Percentiles rank a stretch among this genome's conserved stretches.
These are phyloP conservation scores for Luehdorfia chinensis DNA, from an alignment of 1,140 invertebrate species.

Conservation along the genomic window DNA sequence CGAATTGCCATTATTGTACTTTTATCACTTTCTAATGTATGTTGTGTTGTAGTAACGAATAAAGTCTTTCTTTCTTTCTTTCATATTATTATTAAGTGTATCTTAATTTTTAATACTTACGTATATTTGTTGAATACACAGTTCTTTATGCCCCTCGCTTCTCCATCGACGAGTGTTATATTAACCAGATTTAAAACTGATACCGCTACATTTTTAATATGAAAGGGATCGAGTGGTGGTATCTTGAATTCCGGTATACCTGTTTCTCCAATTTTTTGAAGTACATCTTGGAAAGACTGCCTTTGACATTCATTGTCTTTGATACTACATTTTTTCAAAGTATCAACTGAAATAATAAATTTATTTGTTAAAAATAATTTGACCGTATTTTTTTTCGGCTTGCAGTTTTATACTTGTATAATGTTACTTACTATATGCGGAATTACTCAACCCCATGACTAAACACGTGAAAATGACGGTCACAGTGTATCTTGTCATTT, in stretches of 20 bases:
- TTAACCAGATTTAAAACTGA: conserved; percentile 28
- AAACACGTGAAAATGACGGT: neutral
- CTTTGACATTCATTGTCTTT: conserved; percentile 35
- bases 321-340: conserved; percentile 36
- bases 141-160: conserved; percentile 36
- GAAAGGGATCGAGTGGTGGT: conserved; percentile 41
- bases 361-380: too few relatives aligned
- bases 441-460: neutral
- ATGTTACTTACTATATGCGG: conserved; percentile 1
- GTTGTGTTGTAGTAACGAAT: too few relatives aligned
- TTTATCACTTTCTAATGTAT: too few relatives aligned
- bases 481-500: neutral
- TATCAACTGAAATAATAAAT: conserved; percentile 46
- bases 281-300: conserved; percentile 18
- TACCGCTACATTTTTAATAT: conserved; percentile 29
- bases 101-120: conserved; percentile 43
- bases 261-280: conserved; percentile 27
- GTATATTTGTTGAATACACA: conserved; percentile 36
- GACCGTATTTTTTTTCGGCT: too few relatives aligned
- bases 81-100: too few relatives aligned
- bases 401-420: too few relatives aligned
- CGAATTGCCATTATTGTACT: too few relatives aligned
- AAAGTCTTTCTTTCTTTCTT: too few relatives aligned
- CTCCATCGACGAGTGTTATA: conserved; percentile 36
- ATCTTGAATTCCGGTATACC: conserved; percentile 43